Evolutionary conservation across 2,888 invertebrate genomes (phyloP).

Genomic region (Rapana venosa): DNA sequence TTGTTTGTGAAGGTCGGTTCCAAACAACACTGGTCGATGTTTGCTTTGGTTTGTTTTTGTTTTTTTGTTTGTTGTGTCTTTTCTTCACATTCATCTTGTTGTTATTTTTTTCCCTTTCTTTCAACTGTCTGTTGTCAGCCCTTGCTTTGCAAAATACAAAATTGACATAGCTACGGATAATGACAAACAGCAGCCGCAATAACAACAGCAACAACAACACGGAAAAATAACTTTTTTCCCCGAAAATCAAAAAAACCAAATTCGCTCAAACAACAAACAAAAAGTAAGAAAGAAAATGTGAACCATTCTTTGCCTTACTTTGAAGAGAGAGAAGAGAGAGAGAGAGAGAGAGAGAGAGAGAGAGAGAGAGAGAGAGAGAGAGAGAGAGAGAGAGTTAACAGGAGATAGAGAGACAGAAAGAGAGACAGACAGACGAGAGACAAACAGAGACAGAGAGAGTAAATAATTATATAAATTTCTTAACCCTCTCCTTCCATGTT

Average conservation of each 20-base stretch:
- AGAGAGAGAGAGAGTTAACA: background rate
- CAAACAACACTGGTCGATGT: too few species aligned
- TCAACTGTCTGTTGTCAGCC: background rate
- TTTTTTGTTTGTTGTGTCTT: background rate
- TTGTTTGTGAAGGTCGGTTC: too few species aligned
- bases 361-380: background rate
- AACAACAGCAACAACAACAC: too few species aligned
- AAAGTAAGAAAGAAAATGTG: background rate
- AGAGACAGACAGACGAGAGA: background rate
- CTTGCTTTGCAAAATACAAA: background rate
- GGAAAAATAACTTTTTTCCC: too few species aligned
- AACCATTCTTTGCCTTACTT: background rate
- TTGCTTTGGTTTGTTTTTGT: too few species aligned
- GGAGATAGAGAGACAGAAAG: background rate
- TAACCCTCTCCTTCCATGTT: background rate
- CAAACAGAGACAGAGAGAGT: background rate
- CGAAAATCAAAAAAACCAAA: background rate
- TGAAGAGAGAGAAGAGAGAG: background rate
- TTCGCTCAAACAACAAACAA: background rate
- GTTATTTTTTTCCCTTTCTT: background rate
- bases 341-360: constrained; percentile 4
- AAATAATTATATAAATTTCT: background rate
- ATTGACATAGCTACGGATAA: too few species aligned
- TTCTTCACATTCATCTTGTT: background rate
- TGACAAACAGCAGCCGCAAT: too few species aligned